Evolutionary conservation across 2,113 vertebrate species (phyloP).

Genomic region (Galbula dea): DNA sequence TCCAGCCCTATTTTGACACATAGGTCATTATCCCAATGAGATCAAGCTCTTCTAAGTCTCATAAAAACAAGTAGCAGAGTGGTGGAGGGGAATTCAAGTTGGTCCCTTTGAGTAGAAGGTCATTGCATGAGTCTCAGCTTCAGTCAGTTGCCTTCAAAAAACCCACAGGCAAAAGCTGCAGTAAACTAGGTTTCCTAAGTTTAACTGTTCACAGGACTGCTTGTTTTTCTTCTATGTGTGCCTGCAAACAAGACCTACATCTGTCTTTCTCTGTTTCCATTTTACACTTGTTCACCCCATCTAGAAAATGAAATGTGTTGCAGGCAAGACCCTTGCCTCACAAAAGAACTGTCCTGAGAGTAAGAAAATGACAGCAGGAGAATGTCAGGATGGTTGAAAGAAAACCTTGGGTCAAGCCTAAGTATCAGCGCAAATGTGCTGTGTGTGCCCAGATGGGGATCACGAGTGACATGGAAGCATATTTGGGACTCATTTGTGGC

Average conservation of each 20-base stretch:
- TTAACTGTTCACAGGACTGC: background rate
- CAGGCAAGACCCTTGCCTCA: background rate
- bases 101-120: background rate
- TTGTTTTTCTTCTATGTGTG: background rate
- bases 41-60: background rate
- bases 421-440: background rate
- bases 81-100: background rate
- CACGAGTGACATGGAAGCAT: background rate
- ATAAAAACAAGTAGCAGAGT: background rate
- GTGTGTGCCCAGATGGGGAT: background rate
- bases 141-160: background rate
- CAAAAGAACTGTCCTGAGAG: background rate
- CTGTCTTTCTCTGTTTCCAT: background rate
- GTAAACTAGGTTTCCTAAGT: background rate
- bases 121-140: fast-evolving
- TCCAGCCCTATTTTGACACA: background rate
- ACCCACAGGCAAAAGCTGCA: background rate
- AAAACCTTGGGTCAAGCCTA: background rate
- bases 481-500: background rate
- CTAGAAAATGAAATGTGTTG: background rate
- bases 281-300: background rate
- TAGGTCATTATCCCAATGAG: background rate
- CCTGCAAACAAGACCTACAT: background rate
- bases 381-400: background rate
- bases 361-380: background rate